A percentile compares a stretch with the other conserved stretches of the same genome.
Evolutionary conservation across 2,888 invertebrate species (phyloP).

Genomic region (Polymixis flavicincta): DNA sequence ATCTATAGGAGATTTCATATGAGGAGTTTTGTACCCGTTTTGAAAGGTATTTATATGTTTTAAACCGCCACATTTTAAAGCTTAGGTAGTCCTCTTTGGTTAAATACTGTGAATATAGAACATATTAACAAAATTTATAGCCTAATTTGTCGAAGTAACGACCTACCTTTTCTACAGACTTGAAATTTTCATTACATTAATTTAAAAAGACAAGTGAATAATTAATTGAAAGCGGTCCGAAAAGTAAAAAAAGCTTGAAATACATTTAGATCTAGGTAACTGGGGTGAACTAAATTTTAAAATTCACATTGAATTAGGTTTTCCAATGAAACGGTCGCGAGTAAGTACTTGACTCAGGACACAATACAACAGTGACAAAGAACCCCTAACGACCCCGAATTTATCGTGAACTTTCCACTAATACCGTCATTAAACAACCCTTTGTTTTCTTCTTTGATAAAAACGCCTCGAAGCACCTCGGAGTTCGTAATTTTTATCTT

Average conservation of each 20-base stretch:
- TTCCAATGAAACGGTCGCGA: constrained; percentile 75
- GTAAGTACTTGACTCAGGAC: constrained; percentile 77
- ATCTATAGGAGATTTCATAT: background rate
- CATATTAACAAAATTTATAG: constrained; percentile 52
- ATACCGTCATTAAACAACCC: constrained; percentile 89
- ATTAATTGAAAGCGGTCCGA: constrained; percentile 31
- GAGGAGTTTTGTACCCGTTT: background rate
- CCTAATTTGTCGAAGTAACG: constrained; percentile 50
- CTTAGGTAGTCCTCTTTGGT: constrained; percentile 1
- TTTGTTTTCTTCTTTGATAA: constrained; percentile 89
- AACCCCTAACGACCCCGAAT: constrained; percentile 87
- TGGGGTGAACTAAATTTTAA: constrained; percentile 56
- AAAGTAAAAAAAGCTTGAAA: constrained; percentile 8
- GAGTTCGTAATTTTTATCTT: constrained; percentile 89
- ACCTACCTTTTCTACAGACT: constrained; percentile 40
- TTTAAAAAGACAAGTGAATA: constrained; percentile 54
- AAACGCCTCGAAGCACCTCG: constrained; percentile 84
- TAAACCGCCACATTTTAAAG: background rate
- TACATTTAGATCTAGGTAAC: constrained; percentile 35
- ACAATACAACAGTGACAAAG: constrained; percentile 88
- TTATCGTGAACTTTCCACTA: constrained; percentile 89
- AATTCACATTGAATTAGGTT: constrained; percentile 74
- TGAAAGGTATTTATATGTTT: background rate
- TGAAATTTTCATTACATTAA: constrained; percentile 51
- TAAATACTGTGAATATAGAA: constrained; percentile 42